Conservation (phyloP, 2,888 invertebrate species). For the Lasioglossum marginatum region DNA sequence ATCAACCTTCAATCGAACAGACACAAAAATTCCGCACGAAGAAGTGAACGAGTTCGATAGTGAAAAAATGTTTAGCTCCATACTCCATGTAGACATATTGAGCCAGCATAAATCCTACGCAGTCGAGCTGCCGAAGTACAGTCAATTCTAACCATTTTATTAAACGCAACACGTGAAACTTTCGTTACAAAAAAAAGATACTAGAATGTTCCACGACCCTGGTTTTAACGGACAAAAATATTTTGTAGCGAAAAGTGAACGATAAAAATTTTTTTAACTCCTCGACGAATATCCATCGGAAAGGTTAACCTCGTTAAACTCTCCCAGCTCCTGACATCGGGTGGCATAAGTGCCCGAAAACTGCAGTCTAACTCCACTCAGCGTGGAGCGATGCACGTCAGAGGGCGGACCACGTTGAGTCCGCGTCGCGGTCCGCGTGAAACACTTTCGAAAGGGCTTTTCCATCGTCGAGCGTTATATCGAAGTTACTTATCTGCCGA, state of each 20-base stretch:
- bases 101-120: no score
- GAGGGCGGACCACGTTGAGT: slow-evolving; percentile 12
- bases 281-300: neutral
- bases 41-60: no score
- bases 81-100: no score
- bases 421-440: slow-evolving; percentile 38
- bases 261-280: no score
- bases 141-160: neutral
- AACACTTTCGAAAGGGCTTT: slow-evolving; percentile 60
- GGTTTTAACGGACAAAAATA: neutral
- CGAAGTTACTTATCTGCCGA: slow-evolving; percentile 59
- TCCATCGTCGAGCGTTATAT: slow-evolving; percentile 51
- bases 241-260: neutral
- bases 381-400: neutral
- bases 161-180: neutral
- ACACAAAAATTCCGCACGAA: no score
- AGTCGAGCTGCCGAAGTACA: neutral
- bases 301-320: neutral
- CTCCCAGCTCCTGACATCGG: neutral
- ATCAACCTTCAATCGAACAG: no score
- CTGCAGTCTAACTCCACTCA: slow-evolving; percentile 1
- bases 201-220: neutral
- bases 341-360: neutral
- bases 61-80: no score
- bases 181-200: neutral